Base-by-base conservation (phyloP, 2,797 vertebrate species). In the Melopsittacus undulatus region DNA sequence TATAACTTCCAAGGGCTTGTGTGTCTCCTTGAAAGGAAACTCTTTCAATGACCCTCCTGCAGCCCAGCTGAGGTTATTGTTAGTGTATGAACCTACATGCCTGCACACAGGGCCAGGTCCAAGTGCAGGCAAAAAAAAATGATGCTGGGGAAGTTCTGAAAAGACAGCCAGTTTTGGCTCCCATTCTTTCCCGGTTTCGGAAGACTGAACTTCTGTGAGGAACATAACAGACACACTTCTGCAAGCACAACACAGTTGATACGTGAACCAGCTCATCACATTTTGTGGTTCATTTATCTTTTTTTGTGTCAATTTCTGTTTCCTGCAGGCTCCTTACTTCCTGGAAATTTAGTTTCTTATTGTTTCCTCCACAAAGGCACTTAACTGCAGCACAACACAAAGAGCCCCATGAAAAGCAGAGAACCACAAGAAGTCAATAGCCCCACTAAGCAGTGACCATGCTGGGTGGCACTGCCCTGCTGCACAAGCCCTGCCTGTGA, bases 61-160 rank as follows among this genome's bases (percentile, higher is more conserved):
- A 48, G 43, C 56, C 59, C 61, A 67, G 22, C 7, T 7, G 36
- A 85, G 54, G 24, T 26, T 38, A 46, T 23, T 0, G 0, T 38
- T 69, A 46, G 36, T 9, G 9, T 48, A 49, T 11, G 64, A 72
- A 91, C 24, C 34, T 18, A 66, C 9, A 15, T 3, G 45, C 30
- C 34, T 36, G 40, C 40, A 43, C 7, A 43, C 0, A 30, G n/a
- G 46, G 48, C 43, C 38, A 52, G 43, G 40, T 5, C 48, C 29
- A 38, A 21, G 13, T 14, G 19, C n/a, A 27, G 36, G 67, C 46
- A 95, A 86, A 89, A 89, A 95, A 86, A 89, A 89, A 32, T 36
- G 63, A 88, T 7, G 14, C 76, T 7, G 48, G 17, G 27, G 18
- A 67, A 84, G 26, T 34, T 94, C 61, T 80, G 43, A 22, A 59